phyloP scores from a whole-genome alignment of 1,140 invertebrate species.

The Megalopta genalis region DNA sequence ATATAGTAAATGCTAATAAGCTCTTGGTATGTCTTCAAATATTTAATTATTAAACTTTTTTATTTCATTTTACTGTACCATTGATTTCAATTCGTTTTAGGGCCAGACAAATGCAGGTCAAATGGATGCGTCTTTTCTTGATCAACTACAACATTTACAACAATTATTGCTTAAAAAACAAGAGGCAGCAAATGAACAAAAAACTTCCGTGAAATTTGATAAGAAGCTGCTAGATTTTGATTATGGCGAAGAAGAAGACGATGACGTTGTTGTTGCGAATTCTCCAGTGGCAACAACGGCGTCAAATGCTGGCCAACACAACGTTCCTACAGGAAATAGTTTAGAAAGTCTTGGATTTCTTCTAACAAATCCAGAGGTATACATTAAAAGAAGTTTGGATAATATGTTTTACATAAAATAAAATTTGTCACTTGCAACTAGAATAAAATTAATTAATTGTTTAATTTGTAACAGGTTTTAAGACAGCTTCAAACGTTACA shows the following conservation, averaged over 20 bases:
- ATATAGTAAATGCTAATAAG: conserved; percentile 76
- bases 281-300: conserved; percentile 70
- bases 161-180: conserved; percentile 82
- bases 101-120: conserved; percentile 73
- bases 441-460: not conserved
- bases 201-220: conserved; percentile 83
- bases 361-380: conserved; percentile 78
- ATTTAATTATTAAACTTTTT: conserved; percentile 17
- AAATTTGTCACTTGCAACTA: not conserved
- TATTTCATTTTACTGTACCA: not conserved
- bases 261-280: conserved; percentile 79
- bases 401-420: not conserved
- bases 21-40: conserved; percentile 60
- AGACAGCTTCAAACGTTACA: conserved; percentile 85
- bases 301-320: conserved; percentile 68
- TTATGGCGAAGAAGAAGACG: conserved; percentile 91
- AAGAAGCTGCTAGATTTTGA: conserved; percentile 92
- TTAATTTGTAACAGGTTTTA: conserved; percentile 81
- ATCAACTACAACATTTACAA: conserved; percentile 83
- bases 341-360: conserved; percentile 76
- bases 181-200: conserved; percentile 73
- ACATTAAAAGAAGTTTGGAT: not conserved
- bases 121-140: conserved; percentile 77
- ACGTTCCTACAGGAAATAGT: conserved; percentile 67
- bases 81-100: conserved; percentile 54